Percentiles rank a stretch among this genome's conserved stretches.
These are phyloP conservation scores for Sebastes minor DNA, from an alignment of 2,797 vertebrate species.

Conservation along the genomic window DNA sequence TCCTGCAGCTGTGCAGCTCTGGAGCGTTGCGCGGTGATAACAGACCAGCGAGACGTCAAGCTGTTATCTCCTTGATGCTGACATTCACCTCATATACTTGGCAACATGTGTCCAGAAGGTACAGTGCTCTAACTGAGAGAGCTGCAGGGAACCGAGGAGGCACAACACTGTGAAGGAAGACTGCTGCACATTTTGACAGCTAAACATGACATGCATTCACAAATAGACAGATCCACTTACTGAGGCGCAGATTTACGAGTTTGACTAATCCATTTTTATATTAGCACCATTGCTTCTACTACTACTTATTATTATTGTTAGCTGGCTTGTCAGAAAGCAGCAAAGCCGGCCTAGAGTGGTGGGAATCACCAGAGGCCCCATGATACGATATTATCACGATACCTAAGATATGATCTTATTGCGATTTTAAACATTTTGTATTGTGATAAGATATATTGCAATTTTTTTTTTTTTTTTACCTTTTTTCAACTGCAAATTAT, in stretches of 20 bases:
- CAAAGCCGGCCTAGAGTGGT: neutral
- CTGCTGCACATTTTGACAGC: slow-evolving; percentile 20
- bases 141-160: slow-evolving; percentile 33
- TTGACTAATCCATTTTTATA: neutral
- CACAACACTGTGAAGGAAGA: slow-evolving; percentile 12
- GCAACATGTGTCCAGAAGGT: slow-evolving; percentile 65
- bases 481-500: too few species aligned
- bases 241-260: neutral
- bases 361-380: too few species aligned
- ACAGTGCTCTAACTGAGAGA: slow-evolving; percentile 39
- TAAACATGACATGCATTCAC: neutral
- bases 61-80: slow-evolving; percentile 78
- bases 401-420: too few species aligned
- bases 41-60: slow-evolving; percentile 69
- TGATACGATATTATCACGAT: too few species aligned
- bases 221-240: neutral
- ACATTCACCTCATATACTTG: slow-evolving; percentile 76
- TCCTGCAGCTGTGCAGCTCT: slow-evolving; percentile 69
- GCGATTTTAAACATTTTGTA: too few species aligned
- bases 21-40: slow-evolving; percentile 69
- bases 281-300: neutral
- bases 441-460: too few species aligned
- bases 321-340: neutral
- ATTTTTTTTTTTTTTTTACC: too few species aligned
- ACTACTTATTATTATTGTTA: neutral